Evolutionary conservation across 2,797 vertebrate species (phyloP).

Genomic region (Manis pentadactyla): DNA sequence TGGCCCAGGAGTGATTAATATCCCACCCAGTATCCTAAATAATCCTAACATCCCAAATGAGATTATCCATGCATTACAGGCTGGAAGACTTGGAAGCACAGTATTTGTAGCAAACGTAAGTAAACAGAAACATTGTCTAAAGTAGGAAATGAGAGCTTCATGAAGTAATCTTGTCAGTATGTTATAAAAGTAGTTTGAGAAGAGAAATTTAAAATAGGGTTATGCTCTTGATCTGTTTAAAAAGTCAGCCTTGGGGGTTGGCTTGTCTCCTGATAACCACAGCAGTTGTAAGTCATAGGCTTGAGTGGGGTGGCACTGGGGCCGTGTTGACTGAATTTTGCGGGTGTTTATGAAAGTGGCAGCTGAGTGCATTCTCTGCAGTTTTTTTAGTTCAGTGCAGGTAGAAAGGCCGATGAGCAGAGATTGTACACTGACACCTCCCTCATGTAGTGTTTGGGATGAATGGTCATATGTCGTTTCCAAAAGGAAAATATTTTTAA

Average conservation of each 20-base stretch:
- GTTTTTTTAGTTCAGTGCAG: not conserved
- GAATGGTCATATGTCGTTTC: not conserved
- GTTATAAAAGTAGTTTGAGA: not conserved
- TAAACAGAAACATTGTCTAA: slow-evolving; percentile 15
- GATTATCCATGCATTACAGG: slow-evolving; percentile 97
- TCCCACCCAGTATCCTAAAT: slow-evolving; percentile 96
- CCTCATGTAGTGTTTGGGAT: not conserved
- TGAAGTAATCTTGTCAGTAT: not conserved
- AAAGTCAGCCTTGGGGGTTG: not conserved
- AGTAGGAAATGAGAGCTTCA: slow-evolving; percentile 31
- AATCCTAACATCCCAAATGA: slow-evolving; percentile 98
- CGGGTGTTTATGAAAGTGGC: not conserved
- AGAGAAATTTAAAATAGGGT: not conserved
- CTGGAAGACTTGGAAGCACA: slow-evolving; percentile 96
- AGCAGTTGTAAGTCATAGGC: not conserved
- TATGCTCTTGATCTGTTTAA: not conserved
- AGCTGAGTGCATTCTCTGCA: not conserved
- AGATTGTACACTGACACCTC: not conserved
- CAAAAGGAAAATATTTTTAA: not conserved
- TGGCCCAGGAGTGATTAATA: slow-evolving; percentile 93
- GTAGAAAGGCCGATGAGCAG: not conserved
- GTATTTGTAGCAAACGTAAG: slow-evolving; percentile 98
- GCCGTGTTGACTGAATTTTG: not conserved
- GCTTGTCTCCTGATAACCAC: not conserved
- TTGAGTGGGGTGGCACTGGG: not conserved